These are phyloP conservation scores for Tholera decimalis DNA, from an alignment of 2,888 invertebrate species.

Conservation along the genomic window DNA sequence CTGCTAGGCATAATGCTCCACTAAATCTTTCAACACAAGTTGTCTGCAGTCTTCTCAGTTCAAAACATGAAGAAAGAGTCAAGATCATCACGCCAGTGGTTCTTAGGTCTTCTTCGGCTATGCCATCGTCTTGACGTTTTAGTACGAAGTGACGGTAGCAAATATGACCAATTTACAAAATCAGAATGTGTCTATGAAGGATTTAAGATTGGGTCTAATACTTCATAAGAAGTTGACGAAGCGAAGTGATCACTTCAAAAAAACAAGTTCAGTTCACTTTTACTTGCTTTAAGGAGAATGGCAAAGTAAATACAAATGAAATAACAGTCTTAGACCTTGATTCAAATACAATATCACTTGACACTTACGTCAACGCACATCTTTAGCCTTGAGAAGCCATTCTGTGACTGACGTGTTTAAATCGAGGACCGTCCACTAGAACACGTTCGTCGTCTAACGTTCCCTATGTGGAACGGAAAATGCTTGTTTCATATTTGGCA, in stretches of 20 bases:
- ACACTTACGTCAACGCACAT: slow-evolving; percentile 46
- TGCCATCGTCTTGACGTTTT: too few species aligned
- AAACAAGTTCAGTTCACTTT: background rate
- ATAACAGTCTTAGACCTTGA: slow-evolving; percentile 2
- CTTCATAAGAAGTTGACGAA: too few species aligned
- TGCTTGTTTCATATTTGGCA: slow-evolving; percentile 35
- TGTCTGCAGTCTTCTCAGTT: too few species aligned
- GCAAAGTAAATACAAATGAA: slow-evolving; percentile 10
- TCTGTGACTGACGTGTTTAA: slow-evolving; percentile 49
- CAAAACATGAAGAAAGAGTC: too few species aligned
- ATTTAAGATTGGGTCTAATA: too few species aligned
- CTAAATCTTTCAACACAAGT: too few species aligned
- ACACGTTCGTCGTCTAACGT: slow-evolving; percentile 71
- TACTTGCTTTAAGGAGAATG: background rate
- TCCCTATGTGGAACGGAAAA: slow-evolving; percentile 65
- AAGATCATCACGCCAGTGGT: too few species aligned
- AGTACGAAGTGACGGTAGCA: too few species aligned
- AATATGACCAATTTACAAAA: too few species aligned
- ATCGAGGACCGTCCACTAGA: slow-evolving; percentile 71
- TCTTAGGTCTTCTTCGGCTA: too few species aligned
- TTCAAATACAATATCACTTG: slow-evolving; percentile 32
- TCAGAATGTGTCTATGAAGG: too few species aligned
- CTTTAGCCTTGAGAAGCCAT: slow-evolving; percentile 51
- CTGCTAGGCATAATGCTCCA: too few species aligned
- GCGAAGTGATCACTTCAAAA: background rate